A percentile compares a stretch with the other conserved stretches of the same genome.
These are phyloP conservation scores for Psococerastis gibbosa DNA, from an alignment of 2,888 invertebrate species.

Conservation along the genomic window DNA sequence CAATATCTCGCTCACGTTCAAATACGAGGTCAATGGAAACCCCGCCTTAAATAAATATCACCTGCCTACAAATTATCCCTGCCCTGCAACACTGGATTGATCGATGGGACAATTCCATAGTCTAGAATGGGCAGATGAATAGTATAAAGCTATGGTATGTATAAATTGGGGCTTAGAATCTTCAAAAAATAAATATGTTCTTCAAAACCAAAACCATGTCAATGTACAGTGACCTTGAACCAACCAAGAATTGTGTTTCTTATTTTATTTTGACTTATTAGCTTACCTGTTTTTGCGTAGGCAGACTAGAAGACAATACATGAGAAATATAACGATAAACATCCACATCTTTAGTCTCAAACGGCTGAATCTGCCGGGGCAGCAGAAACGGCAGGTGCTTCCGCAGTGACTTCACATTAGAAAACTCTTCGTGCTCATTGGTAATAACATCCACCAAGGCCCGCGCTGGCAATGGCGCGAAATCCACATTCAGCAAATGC, in stretches of 20 bases:
- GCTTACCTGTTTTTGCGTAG: slow-evolving; percentile 7
- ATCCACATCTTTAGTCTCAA: neutral
- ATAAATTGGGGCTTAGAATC: too few relatives aligned
- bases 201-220: too few relatives aligned
- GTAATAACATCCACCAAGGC: slow-evolving; percentile 2
- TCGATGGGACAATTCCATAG: too few relatives aligned
- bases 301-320: neutral
- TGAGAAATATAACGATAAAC: neutral
- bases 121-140: too few relatives aligned
- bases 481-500: neutral
- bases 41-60: too few relatives aligned
- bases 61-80: too few relatives aligned
- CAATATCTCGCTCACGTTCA: too few relatives aligned
- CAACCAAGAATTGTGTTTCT: neutral
- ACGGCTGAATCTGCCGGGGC: slow-evolving; percentile 2
- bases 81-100: too few relatives aligned
- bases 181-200: too few relatives aligned
- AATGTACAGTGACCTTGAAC: neutral
- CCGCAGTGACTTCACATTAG: neutral
- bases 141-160: too few relatives aligned
- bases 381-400: neutral
- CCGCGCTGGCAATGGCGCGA: neutral
- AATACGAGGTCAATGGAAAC: too few relatives aligned
- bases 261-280: neutral
- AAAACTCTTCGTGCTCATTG: neutral